Evolutionary conservation across 2,113 vertebrate species (phyloP).

Genomic region (Oncorhynchus gorbuscha): DNA sequence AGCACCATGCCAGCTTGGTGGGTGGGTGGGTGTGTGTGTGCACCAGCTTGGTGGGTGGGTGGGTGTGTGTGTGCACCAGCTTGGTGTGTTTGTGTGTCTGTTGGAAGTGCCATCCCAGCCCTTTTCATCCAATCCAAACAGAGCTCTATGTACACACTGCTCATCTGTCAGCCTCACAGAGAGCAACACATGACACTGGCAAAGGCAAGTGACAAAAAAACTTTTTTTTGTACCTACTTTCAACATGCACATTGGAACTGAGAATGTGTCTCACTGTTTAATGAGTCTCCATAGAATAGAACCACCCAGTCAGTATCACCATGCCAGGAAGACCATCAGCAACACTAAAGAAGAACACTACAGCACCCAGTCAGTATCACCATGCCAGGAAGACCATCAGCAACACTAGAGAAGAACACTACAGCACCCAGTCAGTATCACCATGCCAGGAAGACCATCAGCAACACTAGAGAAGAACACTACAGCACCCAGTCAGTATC

Average conservation of each 20-base stretch:
- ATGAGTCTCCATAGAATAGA: conserved; percentile 63
- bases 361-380: no score
- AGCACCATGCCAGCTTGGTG: no score
- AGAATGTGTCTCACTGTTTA: conserved; percentile 24
- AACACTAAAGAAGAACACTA: no score
- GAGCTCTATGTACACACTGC: conserved; percentile 26
- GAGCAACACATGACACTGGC: conserved; percentile 24
- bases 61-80: background rate
- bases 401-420: no score
- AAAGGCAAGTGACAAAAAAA: conserved; percentile 16
- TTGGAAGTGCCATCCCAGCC: conserved; percentile 50
- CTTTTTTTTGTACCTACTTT: conserved; percentile 24
- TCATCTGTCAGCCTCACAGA: conserved; percentile 39
- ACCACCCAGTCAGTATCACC: background rate
- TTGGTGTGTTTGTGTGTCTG: conserved; percentile 10
- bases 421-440: no score
- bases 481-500: no score
- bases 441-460: no score
- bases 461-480: no score
- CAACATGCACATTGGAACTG: conserved; percentile 42
- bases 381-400: no score
- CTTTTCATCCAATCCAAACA: conserved; percentile 56
- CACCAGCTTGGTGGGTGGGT: background rate
- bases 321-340: no score
- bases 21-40: background rate